Evolutionary conservation across 2,888 invertebrate species (phyloP).

Genomic region (Lasioglossum villosulum): DNA sequence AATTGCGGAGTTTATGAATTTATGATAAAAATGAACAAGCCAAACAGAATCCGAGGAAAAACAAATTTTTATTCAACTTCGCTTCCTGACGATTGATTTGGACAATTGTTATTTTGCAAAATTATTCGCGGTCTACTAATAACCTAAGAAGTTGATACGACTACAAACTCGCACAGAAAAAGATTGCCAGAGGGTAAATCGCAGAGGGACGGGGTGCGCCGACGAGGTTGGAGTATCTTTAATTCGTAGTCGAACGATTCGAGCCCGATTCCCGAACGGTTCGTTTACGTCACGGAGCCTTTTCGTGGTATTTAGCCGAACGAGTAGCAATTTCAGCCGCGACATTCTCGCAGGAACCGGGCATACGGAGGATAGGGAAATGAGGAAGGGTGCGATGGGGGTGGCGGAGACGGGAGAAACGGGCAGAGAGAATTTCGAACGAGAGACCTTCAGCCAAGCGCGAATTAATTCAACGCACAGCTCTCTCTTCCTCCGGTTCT

Average conservation of each 20-base stretch:
- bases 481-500: slow-evolving; percentile 46
- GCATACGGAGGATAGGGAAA: slow-evolving; percentile 52
- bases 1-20: too few species aligned
- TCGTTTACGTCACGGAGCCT: slow-evolving; percentile 75
- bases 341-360: slow-evolving; percentile 65
- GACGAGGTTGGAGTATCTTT: slow-evolving; percentile 41
- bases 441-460: slow-evolving; percentile 80
- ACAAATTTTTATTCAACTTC: neutral
- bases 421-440: slow-evolving; percentile 71
- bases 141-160: neutral
- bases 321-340: slow-evolving; percentile 71
- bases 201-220: neutral
- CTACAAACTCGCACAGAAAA: neutral
- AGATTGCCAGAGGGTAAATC: neutral
- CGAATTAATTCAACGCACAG: slow-evolving; percentile 83
- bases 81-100: neutral
- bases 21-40: neutral
- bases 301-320: slow-evolving; percentile 71
- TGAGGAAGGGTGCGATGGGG: slow-evolving; percentile 54
- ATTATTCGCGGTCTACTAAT: neutral
- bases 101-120: neutral
- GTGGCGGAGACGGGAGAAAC: slow-evolving; percentile 50
- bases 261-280: slow-evolving; percentile 72
- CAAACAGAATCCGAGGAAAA: neutral
- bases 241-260: slow-evolving; percentile 65